Evolutionary conservation across 2,113 vertebrate species (phyloP).

Genomic region (Tricholaema leucomelas): DNA sequence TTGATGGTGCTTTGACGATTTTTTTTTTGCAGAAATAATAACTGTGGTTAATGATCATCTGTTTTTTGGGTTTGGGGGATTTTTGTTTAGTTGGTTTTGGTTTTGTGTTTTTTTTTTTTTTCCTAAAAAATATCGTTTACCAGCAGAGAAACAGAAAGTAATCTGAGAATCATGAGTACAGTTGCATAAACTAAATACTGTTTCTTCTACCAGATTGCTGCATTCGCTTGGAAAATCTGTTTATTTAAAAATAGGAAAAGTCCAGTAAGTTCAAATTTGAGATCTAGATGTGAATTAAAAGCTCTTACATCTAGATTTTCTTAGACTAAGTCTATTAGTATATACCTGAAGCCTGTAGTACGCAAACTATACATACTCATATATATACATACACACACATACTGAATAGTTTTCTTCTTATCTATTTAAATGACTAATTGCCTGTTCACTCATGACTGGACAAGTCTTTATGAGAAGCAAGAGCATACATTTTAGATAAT

Average conservation of each 20-base stretch:
- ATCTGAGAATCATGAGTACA: neutral
- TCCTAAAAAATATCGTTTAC: conserved; percentile 23
- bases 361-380: neutral
- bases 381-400: neutral
- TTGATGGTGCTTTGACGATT: neutral
- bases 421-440: neutral
- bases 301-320: neutral
- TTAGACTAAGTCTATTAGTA: neutral
- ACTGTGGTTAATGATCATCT: conserved; percentile 2
- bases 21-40: conserved; percentile 26
- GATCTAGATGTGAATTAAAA: neutral
- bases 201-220: neutral
- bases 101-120: neutral
- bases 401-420: neutral
- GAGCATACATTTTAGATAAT: neutral
- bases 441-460: neutral
- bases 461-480: neutral
- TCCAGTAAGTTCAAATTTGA: neutral
- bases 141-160: conserved; percentile 16
- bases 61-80: too few species aligned
- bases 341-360: neutral
- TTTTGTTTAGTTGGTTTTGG: too few species aligned
- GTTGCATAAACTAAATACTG: neutral
- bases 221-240: neutral
- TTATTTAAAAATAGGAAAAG: conserved; percentile 8